Evolutionary conservation across 2,113 vertebrate species (phyloP).

Genomic region (Chiloscyllium plagiosum): DNA sequence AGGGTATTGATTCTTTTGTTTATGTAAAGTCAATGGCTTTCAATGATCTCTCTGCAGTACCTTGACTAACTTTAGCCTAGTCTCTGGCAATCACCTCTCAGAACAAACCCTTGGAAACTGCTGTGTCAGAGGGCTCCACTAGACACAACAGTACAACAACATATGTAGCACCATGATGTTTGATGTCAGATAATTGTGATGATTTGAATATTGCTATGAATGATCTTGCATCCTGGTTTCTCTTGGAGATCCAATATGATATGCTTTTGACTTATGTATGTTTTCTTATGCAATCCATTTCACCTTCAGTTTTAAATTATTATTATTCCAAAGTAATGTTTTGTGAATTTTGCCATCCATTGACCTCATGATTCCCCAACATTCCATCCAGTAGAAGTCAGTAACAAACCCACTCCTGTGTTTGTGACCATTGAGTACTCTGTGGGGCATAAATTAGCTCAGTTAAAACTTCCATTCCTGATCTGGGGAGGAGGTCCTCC

Average conservation of each 20-base stretch:
- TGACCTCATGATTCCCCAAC: too few relatives aligned
- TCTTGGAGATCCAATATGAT: neutral
- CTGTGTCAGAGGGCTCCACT: neutral
- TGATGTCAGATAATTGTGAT: neutral
- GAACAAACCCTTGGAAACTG: neutral
- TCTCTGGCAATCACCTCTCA: neutral
- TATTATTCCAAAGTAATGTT: neutral
- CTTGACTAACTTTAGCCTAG: neutral
- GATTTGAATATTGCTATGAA: neutral
- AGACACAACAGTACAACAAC: neutral
- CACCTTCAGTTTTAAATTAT: neutral
- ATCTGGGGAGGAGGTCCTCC: neutral
- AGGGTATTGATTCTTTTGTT: neutral
- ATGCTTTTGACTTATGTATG: neutral
- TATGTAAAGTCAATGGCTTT: neutral
- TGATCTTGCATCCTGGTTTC: neutral
- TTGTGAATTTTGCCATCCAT: neutral
- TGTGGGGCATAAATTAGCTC: too few relatives aligned
- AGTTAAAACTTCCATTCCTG: neutral
- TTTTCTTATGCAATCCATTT: neutral
- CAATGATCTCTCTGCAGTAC: neutral
- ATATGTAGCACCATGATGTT: neutral
- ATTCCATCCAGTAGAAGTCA: neutral
- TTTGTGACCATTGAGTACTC: too few relatives aligned
- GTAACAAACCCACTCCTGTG: neutral